Conservation (phyloP, 2,797 vertebrate genomes). For the Clarias laeviceps region DNA sequence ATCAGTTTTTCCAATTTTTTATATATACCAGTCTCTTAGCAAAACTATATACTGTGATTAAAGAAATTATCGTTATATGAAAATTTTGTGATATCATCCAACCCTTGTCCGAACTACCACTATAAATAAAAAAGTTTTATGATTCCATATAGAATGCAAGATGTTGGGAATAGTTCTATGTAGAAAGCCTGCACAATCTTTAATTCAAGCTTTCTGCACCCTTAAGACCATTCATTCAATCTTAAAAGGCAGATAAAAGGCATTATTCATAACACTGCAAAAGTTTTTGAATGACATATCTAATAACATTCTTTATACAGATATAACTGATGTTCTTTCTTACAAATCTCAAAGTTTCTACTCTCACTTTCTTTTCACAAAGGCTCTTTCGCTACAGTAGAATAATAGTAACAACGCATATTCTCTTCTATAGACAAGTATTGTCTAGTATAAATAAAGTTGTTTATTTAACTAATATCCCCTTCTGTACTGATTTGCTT, state of each 20-base stretch:
- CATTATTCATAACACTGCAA: neutral
- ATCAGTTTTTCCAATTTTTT: too few species aligned
- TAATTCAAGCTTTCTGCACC: neutral
- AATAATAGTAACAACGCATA: neutral
- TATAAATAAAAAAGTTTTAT: neutral
- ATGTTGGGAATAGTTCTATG: neutral
- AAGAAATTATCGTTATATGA: neutral
- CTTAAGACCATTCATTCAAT: neutral
- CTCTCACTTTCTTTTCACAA: neutral
- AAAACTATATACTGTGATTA: neutral
- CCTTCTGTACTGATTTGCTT: slow-evolving; percentile 50
- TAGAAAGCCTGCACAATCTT: neutral
- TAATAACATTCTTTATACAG: neutral
- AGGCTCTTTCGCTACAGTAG: neutral
- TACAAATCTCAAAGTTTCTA: neutral
- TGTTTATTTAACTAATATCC: slow-evolving; percentile 59
- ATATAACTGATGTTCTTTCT: neutral
- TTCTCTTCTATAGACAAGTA: slow-evolving; percentile 31
- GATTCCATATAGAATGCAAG: neutral
- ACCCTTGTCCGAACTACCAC: too few species aligned
- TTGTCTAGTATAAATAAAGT: slow-evolving; percentile 20
- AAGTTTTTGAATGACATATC: neutral
- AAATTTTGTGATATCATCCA: neutral
- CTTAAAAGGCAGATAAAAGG: neutral
- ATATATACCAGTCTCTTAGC: neutral